Percentiles rank a stretch among this genome's conserved stretches.
These are phyloP conservation scores for Teinopalpus imperialis DNA, from an alignment of 2,888 invertebrate genomes.

Conservation along the genomic window DNA sequence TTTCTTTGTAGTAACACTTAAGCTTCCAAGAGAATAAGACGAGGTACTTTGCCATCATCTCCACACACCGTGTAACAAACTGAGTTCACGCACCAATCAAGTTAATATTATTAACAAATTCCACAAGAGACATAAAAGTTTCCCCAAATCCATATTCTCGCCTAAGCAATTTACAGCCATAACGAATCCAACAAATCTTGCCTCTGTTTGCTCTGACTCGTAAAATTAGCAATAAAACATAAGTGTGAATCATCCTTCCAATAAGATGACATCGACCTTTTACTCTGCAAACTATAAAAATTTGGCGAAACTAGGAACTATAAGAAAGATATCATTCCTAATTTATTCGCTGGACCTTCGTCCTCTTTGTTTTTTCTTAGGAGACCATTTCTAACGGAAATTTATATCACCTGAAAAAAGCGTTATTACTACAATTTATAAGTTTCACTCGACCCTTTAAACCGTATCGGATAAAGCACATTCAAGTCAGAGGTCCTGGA, in stretches of 20 bases:
- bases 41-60: too few relatives aligned
- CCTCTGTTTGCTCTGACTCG: slow-evolving; percentile 9
- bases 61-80: too few relatives aligned
- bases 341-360: slow-evolving; percentile 20
- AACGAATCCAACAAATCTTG: slow-evolving; percentile 6
- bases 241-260: slow-evolving; percentile 22
- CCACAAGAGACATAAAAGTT: too few relatives aligned
- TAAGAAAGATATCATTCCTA: slow-evolving; percentile 10
- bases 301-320: slow-evolving; percentile 10
- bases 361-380: slow-evolving; percentile 12
- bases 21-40: too few relatives aligned
- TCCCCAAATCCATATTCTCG: background rate
- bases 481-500: too few relatives aligned
- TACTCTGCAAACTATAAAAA: slow-evolving; percentile 18
- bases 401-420: slow-evolving; percentile 22
- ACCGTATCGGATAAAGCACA: too few relatives aligned
- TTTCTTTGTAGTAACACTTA: too few relatives aligned
- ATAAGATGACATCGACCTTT: too few relatives aligned
- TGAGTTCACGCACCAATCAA: too few relatives aligned
- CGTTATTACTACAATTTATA: slow-evolving; percentile 19
- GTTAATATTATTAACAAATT: too few relatives aligned
- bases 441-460: too few relatives aligned
- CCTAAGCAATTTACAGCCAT: too few relatives aligned
- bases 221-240: slow-evolving; percentile 24
- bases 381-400: slow-evolving; percentile 13